Percentiles rank a stretch among this genome's conserved stretches.
phyloP scores from a whole-genome alignment of 2,797 vertebrate species.

The Aeoliscus strigatus region DNA sequence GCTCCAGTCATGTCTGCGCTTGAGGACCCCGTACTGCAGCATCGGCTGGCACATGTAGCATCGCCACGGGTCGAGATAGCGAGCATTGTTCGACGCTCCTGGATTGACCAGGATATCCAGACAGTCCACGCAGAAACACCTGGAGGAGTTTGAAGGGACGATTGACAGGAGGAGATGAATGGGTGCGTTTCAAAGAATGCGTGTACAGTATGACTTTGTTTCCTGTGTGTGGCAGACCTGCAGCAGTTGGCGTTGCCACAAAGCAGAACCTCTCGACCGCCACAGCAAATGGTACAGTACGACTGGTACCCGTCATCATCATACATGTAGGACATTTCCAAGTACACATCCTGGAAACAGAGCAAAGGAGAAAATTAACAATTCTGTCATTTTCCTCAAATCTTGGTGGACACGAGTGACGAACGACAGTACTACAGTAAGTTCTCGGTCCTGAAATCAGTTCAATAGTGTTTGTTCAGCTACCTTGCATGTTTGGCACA shows the following conservation, averaged over 20 bases:
- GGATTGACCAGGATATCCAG: conserved; percentile 88
- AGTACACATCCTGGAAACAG: conserved; percentile 87
- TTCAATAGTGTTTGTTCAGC: too few species aligned
- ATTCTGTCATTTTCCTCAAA: too few species aligned
- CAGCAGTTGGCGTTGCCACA: conserved; percentile 93
- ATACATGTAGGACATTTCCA: conserved; percentile 94
- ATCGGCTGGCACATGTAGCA: conserved; percentile 89
- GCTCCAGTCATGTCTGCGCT: conserved; percentile 88
- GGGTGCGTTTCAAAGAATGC: too few species aligned
- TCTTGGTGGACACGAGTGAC: too few species aligned
- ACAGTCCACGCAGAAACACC: conserved; percentile 96
- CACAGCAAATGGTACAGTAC: conserved; percentile 94
- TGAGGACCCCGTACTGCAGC: conserved; percentile 76
- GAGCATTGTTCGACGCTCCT: conserved; percentile 77
- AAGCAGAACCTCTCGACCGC: conserved; percentile 89
- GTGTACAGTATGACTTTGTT: too few species aligned
- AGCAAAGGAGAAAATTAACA: too few species aligned
- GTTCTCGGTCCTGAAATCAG: too few species aligned
- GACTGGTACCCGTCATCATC: conserved; percentile 97
- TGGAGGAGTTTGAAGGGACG: too few species aligned
- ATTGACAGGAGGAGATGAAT: too few species aligned
- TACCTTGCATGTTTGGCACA: conserved; percentile 91
- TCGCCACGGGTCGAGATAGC: conserved; percentile 96
- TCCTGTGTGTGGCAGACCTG: too few species aligned
- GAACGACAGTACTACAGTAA: too few species aligned